Conservation (phyloP, 2,888 invertebrate genomes). For the Chironomus tentans region DNA sequence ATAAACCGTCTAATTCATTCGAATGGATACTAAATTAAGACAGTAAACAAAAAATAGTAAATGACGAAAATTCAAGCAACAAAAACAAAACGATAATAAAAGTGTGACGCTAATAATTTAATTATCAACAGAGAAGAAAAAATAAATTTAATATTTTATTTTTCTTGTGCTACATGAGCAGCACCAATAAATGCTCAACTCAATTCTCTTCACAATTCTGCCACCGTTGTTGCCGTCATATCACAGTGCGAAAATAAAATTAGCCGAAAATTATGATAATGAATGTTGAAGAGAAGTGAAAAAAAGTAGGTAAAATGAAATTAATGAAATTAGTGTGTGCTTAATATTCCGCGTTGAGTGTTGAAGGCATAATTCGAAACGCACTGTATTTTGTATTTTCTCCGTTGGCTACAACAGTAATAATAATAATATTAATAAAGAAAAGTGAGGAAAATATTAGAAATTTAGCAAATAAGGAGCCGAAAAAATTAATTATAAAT, state of each 20-base stretch:
- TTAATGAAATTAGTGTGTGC: constrained; percentile 21
- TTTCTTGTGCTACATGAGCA: background rate
- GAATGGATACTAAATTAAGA: too few species aligned
- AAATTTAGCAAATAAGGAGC: background rate
- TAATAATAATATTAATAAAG: background rate
- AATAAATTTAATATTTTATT: background rate
- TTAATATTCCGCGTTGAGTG: constrained; percentile 9
- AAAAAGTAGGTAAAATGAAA: background rate
- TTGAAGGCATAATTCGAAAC: constrained; percentile 11
- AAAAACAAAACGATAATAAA: too few species aligned
- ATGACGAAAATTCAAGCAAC: too few species aligned
- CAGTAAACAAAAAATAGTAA: too few species aligned
- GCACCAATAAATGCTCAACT: constrained; percentile 1
- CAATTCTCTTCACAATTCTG: background rate
- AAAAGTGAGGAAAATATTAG: background rate
- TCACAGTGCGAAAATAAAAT: constrained; percentile 3
- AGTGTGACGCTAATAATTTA: constrained; percentile 6
- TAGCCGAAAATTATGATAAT: constrained; percentile 25
- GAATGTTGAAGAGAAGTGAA: constrained; percentile 6
- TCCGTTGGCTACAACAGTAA: background rate
- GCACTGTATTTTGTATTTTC: background rate
- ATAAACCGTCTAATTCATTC: too few species aligned
- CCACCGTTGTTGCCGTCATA: background rate
- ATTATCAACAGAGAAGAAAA: constrained; percentile 3
- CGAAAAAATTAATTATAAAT: constrained; percentile 14